These are phyloP conservation scores for Steinernema hermaphroditum DNA, from an alignment of 2,888 invertebrate species.

Conservation along the genomic window DNA sequence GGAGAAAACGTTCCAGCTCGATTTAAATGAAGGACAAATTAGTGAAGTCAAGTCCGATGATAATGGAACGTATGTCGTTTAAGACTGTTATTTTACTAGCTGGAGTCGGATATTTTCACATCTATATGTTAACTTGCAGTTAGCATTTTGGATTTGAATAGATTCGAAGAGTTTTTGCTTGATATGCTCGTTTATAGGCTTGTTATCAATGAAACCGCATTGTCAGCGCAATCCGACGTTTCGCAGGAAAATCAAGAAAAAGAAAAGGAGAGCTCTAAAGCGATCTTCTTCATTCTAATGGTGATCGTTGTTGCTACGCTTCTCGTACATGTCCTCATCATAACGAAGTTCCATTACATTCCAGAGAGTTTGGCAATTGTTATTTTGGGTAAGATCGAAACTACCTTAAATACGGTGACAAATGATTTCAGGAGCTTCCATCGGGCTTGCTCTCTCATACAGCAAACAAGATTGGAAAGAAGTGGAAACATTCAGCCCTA, in stretches of 20 bases:
- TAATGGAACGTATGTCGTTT: constrained; percentile 11
- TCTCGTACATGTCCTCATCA: constrained; percentile 88
- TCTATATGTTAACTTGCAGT: too few relatives aligned
- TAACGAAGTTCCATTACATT: constrained; percentile 91
- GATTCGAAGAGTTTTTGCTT: not conserved
- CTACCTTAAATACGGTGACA: not conserved
- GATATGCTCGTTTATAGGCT: too few relatives aligned
- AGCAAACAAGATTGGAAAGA: constrained; percentile 61
- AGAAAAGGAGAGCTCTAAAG: not conserved
- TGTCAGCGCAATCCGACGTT: not conserved
- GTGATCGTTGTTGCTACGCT: constrained; percentile 91
- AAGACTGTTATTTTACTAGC: too few relatives aligned
- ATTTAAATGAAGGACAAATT: not conserved
- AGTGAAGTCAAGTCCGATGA: constrained; percentile 14
- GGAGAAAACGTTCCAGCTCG: constrained; percentile 25
- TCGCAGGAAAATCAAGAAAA: not conserved
- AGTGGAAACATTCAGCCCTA: constrained; percentile 96
- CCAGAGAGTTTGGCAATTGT: constrained; percentile 97
- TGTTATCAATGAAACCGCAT: constrained; percentile 2
- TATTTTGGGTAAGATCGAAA: constrained; percentile 73
- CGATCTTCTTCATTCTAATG: constrained; percentile 85
- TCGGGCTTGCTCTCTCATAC: constrained; percentile 58
- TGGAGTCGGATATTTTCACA: too few relatives aligned
- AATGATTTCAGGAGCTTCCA: constrained; percentile 52
- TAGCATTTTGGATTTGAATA: not conserved